phyloP scores from a whole-genome alignment of 2,797 vertebrate genomes.

The Syngnathus rostellatus region DNA sequence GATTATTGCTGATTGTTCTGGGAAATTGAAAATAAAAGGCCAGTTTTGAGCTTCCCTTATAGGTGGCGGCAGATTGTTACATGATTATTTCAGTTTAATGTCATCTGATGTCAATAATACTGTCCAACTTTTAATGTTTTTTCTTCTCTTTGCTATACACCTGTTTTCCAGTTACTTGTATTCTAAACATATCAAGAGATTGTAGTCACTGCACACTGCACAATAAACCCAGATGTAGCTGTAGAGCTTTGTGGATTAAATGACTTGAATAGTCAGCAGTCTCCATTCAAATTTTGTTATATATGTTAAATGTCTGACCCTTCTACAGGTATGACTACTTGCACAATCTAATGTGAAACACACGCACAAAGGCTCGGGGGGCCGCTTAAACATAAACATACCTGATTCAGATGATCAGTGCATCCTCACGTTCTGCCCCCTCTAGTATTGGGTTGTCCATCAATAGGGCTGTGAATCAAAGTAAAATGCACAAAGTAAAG shows the following conservation, averaged over 20 bases:
- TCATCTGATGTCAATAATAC: slow-evolving; percentile 17
- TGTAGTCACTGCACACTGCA: slow-evolving; percentile 11
- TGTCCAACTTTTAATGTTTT: slow-evolving; percentile 6
- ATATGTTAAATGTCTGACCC: not conserved
- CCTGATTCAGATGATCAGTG: too few relatives aligned
- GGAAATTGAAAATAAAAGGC: slow-evolving; percentile 3
- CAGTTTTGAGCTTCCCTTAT: slow-evolving; percentile 15
- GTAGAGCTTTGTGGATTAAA: slow-evolving; percentile 32
- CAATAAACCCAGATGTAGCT: slow-evolving; percentile 42
- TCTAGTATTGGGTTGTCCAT: too few relatives aligned
- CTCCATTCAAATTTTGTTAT: slow-evolving; percentile 16
- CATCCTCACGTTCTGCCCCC: too few relatives aligned
- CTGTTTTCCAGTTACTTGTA: slow-evolving; percentile 23
- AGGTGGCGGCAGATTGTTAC: slow-evolving; percentile 24
- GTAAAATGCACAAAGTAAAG: too few relatives aligned
- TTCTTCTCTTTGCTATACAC: slow-evolving; percentile 7
- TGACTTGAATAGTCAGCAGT: slow-evolving; percentile 40
- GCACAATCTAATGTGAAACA: not conserved
- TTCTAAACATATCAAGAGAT: slow-evolving; percentile 21
- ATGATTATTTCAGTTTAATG: slow-evolving; percentile 9
- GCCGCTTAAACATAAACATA: too few relatives aligned
- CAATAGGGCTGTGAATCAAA: too few relatives aligned
- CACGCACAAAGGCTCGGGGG: too few relatives aligned
- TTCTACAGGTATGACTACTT: not conserved
- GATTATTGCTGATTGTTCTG: slow-evolving; percentile 18